Percentiles rank a stretch among this genome's conserved stretches.
These are phyloP conservation scores for Lepisosteus osseus DNA, from an alignment of 2,113 vertebrate genomes.

Conservation along the genomic window DNA sequence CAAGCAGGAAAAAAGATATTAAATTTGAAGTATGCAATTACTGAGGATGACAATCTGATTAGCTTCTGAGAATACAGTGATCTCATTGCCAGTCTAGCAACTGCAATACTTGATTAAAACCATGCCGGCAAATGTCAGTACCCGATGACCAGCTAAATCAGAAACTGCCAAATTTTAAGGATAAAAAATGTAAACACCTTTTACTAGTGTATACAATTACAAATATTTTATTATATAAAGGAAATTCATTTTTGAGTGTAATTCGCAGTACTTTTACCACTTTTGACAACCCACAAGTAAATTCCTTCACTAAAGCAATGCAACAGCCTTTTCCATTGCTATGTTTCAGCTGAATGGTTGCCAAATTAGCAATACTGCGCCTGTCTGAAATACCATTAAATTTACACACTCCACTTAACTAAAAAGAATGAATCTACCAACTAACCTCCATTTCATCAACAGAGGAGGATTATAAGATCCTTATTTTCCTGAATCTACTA, in stretches of 20 bases:
- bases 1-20: too few species aligned
- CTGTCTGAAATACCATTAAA: not conserved
- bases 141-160: too few species aligned
- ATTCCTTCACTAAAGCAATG: constrained; percentile 13
- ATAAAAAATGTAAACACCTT: too few species aligned
- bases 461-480: constrained; percentile 2
- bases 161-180: too few species aligned
- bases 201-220: too few species aligned
- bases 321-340: constrained; percentile 8
- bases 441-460: not conserved
- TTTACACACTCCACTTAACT: not conserved
- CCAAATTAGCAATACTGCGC: constrained; percentile 10
- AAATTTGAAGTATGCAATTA: too few species aligned
- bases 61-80: too few species aligned
- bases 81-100: too few species aligned
- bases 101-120: too few species aligned
- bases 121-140: too few species aligned
- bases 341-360: constrained; percentile 8
- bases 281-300: constrained; percentile 11
- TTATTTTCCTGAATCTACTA: constrained; percentile 3
- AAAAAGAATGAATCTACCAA: constrained; percentile 16
- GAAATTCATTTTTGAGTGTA: not conserved
- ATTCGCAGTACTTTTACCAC: constrained; percentile 5
- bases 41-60: too few species aligned
- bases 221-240: too few species aligned